Conservation (phyloP, 2,888 invertebrate species). For the Cerceris rybyensis region DNA sequence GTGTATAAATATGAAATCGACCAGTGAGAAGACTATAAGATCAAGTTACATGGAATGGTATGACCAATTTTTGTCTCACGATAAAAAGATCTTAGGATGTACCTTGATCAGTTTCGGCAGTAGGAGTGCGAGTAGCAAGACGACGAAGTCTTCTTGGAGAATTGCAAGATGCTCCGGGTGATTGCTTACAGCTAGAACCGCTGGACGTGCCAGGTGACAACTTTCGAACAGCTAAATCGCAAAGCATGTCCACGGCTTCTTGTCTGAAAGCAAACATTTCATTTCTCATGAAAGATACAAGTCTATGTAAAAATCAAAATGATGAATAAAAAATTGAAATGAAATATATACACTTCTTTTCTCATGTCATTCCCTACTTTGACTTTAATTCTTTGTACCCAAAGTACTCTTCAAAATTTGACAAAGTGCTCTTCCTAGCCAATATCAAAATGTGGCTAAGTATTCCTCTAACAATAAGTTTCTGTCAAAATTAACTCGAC, state of each 20-base stretch:
- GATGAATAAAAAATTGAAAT: too few species aligned
- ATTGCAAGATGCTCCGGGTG: conserved; percentile 83
- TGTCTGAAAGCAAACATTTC: conserved; percentile 82
- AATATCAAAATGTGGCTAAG: too few species aligned
- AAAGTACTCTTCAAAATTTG: too few species aligned
- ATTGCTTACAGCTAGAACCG: conserved; percentile 80
- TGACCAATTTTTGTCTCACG: background rate
- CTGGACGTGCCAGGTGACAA: conserved; percentile 85
- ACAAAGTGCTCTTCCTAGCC: too few species aligned
- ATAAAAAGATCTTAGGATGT: conserved; percentile 18
- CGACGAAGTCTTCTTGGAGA: conserved; percentile 86
- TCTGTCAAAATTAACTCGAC: too few species aligned
- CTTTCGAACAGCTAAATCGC: conserved; percentile 90
- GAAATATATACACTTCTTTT: too few species aligned
- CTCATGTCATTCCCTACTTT: too few species aligned
- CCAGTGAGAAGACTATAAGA: background rate
- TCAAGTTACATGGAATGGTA: background rate
- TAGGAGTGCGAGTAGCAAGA: conserved; percentile 83
- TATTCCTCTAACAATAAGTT: too few species aligned
- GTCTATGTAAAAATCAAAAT: background rate
- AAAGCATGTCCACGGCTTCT: conserved; percentile 93
- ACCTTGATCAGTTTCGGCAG: conserved; percentile 75
- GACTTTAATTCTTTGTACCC: too few species aligned
- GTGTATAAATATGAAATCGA: too few species aligned
- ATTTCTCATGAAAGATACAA: background rate